Percentiles rank a stretch among this genome's conserved stretches.
These are phyloP conservation scores for Neopelma chrysocephalum DNA, from an alignment of 2,797 vertebrate species.

Conservation along the genomic window DNA sequence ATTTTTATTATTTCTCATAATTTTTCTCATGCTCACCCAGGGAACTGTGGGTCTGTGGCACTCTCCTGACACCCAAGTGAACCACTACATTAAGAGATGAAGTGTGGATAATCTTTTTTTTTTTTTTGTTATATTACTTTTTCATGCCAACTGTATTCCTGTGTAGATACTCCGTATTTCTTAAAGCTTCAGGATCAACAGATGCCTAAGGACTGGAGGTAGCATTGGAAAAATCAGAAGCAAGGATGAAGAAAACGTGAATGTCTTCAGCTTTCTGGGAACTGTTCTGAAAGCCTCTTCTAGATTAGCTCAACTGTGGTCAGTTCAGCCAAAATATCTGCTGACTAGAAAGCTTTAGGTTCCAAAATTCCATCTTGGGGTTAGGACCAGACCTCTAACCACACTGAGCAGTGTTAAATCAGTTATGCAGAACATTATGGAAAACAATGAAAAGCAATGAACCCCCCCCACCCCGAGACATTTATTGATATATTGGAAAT, in stretches of 20 bases:
- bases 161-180: background rate
- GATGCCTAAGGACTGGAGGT: background rate
- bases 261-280: background rate
- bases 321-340: background rate
- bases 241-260: background rate
- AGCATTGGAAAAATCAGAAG: background rate
- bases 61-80: background rate
- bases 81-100: background rate
- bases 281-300: background rate
- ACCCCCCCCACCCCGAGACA: fast-evolving
- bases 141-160: background rate
- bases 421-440: background rate
- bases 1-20: background rate
- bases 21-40: background rate
- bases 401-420: background rate
- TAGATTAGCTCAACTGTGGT: fast-evolving
- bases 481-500: background rate
- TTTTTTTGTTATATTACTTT: background rate
- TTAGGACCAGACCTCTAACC: background rate
- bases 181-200: background rate
- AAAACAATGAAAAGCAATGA: background rate
- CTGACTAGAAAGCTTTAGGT: background rate
- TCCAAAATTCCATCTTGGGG: background rate
- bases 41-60: background rate
- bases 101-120: background rate